Evolutionary conservation across 2,888 invertebrate genomes (phyloP).

Genomic region (Caenorhabditis sp.): DNA sequence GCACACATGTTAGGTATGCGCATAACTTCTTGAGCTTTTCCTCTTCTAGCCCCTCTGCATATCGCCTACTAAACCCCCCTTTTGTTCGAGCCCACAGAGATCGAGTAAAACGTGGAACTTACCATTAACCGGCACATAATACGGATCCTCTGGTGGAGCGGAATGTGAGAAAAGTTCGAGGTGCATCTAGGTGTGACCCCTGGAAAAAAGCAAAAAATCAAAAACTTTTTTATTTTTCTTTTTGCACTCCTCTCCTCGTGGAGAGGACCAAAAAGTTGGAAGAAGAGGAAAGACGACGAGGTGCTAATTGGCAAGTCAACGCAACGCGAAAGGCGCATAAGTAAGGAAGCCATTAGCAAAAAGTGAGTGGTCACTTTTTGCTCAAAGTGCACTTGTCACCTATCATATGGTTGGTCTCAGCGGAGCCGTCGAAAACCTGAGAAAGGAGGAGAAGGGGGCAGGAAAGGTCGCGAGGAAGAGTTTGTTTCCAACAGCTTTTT

Average conservation of each 20-base stretch:
- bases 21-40: constrained; percentile 53
- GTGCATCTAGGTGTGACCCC: constrained; percentile 20
- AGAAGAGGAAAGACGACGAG: not conserved
- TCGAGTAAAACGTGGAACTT: constrained; percentile 8
- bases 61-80: not conserved
- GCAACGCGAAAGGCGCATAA: constrained; percentile 32
- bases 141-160: constrained; percentile 42
- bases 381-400: constrained; percentile 48
- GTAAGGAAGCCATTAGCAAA: constrained; percentile 40
- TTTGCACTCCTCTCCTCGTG: no score
- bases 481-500: constrained; percentile 54
- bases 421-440: no score
- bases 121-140: constrained; percentile 22
- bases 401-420: constrained; percentile 43
- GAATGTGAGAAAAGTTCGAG: constrained; percentile 37
- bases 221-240: constrained; percentile 17
- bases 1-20: constrained; percentile 56
- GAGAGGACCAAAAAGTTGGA: not conserved
- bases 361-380: constrained; percentile 40
- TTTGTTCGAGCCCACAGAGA: no score
- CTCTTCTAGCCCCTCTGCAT: constrained; percentile 1
- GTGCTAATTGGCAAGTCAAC: constrained; percentile 4
- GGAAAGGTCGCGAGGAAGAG: constrained; percentile 20
- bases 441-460: not conserved
- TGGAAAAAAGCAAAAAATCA: not conserved